Percentiles rank a stretch among this genome's conserved stretches.
phyloP scores from a whole-genome alignment of 2,113 vertebrate species.

The Marmota monax region DNA sequence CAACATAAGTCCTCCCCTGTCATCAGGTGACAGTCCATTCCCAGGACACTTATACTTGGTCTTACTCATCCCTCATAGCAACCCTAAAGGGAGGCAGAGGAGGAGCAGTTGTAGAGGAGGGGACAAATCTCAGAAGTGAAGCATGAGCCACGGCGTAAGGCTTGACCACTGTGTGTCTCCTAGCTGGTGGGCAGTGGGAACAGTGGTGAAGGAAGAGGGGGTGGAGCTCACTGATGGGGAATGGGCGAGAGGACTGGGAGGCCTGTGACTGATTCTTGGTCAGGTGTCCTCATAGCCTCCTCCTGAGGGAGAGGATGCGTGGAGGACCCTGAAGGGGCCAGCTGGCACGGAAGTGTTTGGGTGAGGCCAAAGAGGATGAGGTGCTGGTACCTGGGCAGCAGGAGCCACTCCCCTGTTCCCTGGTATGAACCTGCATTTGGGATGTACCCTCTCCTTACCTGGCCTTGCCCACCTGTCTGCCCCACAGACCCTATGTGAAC shows the following conservation, averaged over 20 bases:
- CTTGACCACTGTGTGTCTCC: background rate
- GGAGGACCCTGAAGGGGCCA: background rate
- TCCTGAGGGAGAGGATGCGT: background rate
- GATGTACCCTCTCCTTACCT: background rate
- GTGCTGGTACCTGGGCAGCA: background rate
- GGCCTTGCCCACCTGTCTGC: background rate
- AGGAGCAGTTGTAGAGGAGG: background rate
- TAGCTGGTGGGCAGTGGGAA: background rate
- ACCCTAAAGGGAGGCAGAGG: background rate
- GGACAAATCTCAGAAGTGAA: background rate
- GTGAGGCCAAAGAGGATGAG: background rate
- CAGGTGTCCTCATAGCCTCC: background rate
- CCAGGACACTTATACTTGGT: fast-evolving
- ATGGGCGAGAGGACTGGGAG: background rate
- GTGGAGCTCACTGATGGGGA: background rate
- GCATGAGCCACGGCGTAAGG: background rate
- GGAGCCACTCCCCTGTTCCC: background rate
- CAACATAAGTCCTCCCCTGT: background rate
- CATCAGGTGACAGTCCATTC: background rate
- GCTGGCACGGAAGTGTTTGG: background rate
- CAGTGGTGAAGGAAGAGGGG: background rate
- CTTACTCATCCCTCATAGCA: background rate
- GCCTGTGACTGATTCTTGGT: background rate
- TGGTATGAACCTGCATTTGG: background rate
- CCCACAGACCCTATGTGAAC: conserved; percentile 95